Evolutionary conservation across 30 jellyfish, hydroid and myxozoan species (phyloP), one percentile per base, ranked within the genome.

Genomic region (Hydra vulgaris): DNA sequence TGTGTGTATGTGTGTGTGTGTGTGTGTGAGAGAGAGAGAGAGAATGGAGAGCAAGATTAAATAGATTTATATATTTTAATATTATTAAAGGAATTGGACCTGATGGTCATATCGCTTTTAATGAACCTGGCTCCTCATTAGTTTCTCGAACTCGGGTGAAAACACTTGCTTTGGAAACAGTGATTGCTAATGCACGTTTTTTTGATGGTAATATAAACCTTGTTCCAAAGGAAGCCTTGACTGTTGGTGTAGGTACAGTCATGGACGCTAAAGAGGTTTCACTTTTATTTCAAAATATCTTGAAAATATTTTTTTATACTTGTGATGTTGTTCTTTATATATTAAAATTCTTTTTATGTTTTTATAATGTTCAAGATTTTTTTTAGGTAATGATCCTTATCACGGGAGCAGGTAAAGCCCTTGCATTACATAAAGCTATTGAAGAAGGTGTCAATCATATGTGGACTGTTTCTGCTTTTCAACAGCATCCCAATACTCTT

Each of bases 381-480:
- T 23, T 78, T 1, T 54, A 91, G 98, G 98, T 91, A 54, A 86
- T 91, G 98, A 84, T 91, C 16, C 73, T 91, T 75, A 91, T 91
- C 69, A 91, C 98, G 27, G 98, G 98, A 15, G 95, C 96, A 52
- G 88, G 81, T 71, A 91, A 91, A 70, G 88, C 98, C 40, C 88
- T 91, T 74, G 98, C 98, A 15, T 71, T 91, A 27, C 76, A 91
- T 83, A 91, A 91, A 73, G 98, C 98, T 21, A 75, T 91, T 0
- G 98, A 91, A 55, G 98, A 91, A 75, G 98, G 98, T 40, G 94
- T 91, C 71, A 91, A 82, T 73, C 98, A 91, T 84, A 91, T 91
- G 98, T 91, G 98, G 98, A 91, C 98, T 21, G 98, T 91, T 7
- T 91, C 98, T 25, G 98, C 98, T 20, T 91, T 91, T 70, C 98